phyloP scores from a whole-genome alignment of 1,140 invertebrate genomes.

The Pemphigus obesinymphae region DNA sequence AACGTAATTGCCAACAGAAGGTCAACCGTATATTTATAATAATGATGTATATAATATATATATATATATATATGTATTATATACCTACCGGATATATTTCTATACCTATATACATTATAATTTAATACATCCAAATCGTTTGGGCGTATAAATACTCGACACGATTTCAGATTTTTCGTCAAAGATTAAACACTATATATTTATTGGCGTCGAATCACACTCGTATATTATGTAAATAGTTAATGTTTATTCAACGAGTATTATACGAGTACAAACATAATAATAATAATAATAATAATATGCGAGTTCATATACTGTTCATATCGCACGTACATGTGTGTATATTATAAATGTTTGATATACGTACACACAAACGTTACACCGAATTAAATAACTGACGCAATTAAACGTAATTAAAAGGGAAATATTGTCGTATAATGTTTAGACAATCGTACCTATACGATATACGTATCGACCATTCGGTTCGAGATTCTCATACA shows the following conservation, averaged over 20 bases:
- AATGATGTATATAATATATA: neutral
- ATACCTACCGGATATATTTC: neutral
- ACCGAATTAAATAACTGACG: too few species aligned
- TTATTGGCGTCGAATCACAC: neutral
- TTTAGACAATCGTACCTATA: too few species aligned
- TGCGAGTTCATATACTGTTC: too few species aligned
- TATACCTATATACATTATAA: neutral
- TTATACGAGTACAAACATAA: neutral
- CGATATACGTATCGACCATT: too few species aligned
- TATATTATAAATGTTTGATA: too few species aligned
- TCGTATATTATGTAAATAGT: neutral
- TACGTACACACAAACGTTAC: too few species aligned
- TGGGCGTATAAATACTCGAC: neutral
- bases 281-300: too few species aligned
- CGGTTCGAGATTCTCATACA: too few species aligned
- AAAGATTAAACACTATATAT: neutral
- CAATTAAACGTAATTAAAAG: too few species aligned
- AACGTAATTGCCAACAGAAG: neutral
- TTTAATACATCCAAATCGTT: neutral
- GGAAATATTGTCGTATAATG: too few species aligned
- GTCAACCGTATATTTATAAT: neutral
- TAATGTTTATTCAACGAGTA: neutral
- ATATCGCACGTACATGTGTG: too few species aligned
- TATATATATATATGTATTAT: neutral
- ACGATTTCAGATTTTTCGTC: neutral